Percentiles rank a stretch among this genome's conserved stretches.
phyloP scores from a whole-genome alignment of 2,888 invertebrate species.

The Anthrax anthrax region DNA sequence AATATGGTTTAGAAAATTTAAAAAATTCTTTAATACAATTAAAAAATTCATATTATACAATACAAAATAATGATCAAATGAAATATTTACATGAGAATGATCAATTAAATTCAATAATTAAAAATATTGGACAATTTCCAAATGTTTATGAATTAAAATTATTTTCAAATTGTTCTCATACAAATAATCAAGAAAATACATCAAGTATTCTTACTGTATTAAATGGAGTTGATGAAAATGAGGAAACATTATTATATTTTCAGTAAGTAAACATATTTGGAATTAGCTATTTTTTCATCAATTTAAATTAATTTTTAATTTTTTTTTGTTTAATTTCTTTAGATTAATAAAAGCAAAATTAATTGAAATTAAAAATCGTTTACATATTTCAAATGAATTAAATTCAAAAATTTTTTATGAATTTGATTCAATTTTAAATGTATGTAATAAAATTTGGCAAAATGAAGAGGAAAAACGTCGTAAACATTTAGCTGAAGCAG shows the following conservation, averaged over 20 bases:
- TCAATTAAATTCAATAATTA: conserved; percentile 19
- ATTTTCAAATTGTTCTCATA: conserved; percentile 2
- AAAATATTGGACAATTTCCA: conserved; percentile 27
- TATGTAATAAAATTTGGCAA: conserved; percentile 59
- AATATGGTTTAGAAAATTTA: conserved; percentile 45
- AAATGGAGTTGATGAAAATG: conserved; percentile 21
- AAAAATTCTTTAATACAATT: conserved; percentile 39
- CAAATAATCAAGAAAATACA: conserved; percentile 15
- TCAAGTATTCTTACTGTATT: conserved; percentile 23
- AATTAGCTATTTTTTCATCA: too few relatives aligned
- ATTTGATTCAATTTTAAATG: conserved; percentile 41
- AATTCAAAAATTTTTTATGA: conserved; percentile 34
- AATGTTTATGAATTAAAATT: conserved; percentile 17
- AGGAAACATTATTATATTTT: conserved; percentile 26
- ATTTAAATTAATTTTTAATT: background rate
- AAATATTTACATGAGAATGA: conserved; percentile 17
- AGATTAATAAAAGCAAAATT: conserved; percentile 56
- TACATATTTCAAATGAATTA: conserved; percentile 39
- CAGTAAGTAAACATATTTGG: conserved; percentile 12
- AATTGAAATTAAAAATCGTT: conserved; percentile 50
- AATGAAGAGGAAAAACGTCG: conserved; percentile 55
- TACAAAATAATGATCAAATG: conserved; percentile 5
- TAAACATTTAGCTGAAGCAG: conserved; percentile 54
- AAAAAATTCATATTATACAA: conserved; percentile 5
- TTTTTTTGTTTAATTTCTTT: too few relatives aligned